A percentile compares a stretch with the other conserved stretches of the same genome.
These are phyloP conservation scores for Xiphorhynchus erythropygius DNA, from an alignment of 2,797 vertebrate species.

Conservation along the genomic window DNA sequence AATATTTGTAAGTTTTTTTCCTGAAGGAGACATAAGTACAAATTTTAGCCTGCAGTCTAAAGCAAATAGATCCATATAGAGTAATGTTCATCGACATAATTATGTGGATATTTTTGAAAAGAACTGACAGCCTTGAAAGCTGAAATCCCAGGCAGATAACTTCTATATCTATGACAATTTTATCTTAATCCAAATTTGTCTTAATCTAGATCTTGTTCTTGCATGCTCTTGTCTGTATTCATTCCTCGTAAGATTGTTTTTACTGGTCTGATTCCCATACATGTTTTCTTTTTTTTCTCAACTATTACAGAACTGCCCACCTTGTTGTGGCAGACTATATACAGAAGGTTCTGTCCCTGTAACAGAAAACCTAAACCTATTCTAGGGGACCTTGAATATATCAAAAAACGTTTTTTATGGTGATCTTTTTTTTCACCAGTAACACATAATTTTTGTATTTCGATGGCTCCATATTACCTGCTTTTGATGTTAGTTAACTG, in stretches of 20 bases:
- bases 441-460: not conserved
- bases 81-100: not conserved
- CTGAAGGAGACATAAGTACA: not conserved
- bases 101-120: not conserved
- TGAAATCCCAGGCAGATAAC: not conserved
- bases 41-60: not conserved
- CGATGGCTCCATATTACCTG: not conserved
- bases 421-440: not conserved
- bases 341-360: not conserved
- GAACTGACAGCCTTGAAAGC: not conserved
- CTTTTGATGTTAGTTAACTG: not conserved
- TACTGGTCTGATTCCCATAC: not conserved
- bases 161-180: not conserved
- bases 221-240: not conserved
- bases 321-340: not conserved
- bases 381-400: not conserved
- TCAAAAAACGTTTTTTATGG: not conserved
- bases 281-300: not conserved
- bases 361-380: not conserved
- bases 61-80: not conserved
- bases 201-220: not conserved
- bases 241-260: not conserved
- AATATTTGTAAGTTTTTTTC: not conserved
- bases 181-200: not conserved
- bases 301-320: not conserved